These are phyloP conservation scores for Allolobophora icterica DNA, from an alignment of 2,888 invertebrate genomes.

Conservation along the genomic window DNA sequence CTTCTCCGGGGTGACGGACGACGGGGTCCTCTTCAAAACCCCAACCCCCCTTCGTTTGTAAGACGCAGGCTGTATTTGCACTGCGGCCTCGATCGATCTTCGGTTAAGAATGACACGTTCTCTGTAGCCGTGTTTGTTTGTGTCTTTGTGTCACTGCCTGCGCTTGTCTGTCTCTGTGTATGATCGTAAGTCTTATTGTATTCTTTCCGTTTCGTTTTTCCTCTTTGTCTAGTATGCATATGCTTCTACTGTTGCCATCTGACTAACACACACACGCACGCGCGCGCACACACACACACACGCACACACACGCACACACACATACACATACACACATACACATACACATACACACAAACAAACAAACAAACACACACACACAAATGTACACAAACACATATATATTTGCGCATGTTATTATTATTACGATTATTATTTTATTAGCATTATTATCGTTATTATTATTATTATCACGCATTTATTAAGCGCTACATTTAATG, in stretches of 20 bases:
- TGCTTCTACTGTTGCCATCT: not conserved
- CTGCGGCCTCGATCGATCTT: not conserved
- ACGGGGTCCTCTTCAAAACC: not conserved
- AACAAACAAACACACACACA: too few species aligned
- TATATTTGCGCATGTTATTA: too few species aligned
- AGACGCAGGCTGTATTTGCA: not conserved
- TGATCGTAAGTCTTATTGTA: too few species aligned
- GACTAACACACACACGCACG: not conserved
- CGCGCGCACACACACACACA: too few species aligned
- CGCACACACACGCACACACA: too few species aligned
- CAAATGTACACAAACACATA: too few species aligned
- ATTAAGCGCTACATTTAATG: too few species aligned
- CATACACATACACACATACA: too few species aligned
- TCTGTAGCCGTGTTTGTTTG: not conserved
- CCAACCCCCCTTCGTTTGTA: not conserved
- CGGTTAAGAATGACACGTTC: not conserved
- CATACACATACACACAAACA: too few species aligned
- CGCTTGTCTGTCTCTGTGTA: not conserved
- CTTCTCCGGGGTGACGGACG: not conserved
- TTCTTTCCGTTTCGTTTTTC: not conserved
- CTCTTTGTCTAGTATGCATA: not conserved
- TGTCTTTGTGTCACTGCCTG: not conserved
- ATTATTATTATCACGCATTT: too few species aligned
- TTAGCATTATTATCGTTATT: too few species aligned
- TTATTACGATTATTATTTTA: too few species aligned